phyloP scores from a whole-genome alignment of 53 echinoderm and acorn worm species.

The Holothuria scabra region DNA sequence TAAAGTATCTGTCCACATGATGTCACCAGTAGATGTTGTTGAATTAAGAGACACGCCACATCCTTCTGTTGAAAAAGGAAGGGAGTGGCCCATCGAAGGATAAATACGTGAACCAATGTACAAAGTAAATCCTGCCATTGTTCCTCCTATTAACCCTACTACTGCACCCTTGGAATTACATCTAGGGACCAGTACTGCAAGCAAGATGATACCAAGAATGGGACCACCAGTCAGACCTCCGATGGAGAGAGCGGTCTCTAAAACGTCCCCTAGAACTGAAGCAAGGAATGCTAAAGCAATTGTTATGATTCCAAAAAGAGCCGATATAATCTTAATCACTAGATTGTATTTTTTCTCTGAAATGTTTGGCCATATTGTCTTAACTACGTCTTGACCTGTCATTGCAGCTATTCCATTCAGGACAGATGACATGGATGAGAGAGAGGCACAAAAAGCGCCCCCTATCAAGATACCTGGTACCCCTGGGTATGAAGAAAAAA shows the following conservation, averaged over 20 bases:
- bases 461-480: constrained; percentile 28
- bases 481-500: constrained; percentile 2
- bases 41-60: constrained; percentile 31
- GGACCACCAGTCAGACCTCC: constrained; percentile 33
- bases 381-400: constrained; percentile 28
- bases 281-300: constrained; percentile 33
- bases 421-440: constrained; percentile 43
- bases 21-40: not conserved
- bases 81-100: constrained; percentile 67
- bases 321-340: constrained; percentile 17
- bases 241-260: constrained; percentile 7
- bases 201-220: constrained; percentile 5
- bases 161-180: constrained; percentile 71
- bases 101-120: constrained; percentile 82
- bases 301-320: not conserved
- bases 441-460: constrained; percentile 41
- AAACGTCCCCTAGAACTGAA: constrained; percentile 25
- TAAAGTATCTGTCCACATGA: not conserved
- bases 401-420: constrained; percentile 34
- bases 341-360: not conserved
- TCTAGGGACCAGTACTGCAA: not conserved
- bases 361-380: constrained; percentile 20
- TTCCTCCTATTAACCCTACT: constrained; percentile 64
- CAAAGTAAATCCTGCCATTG: constrained; percentile 67
- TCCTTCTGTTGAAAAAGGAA: constrained; percentile 71